Evolutionary conservation across 2,888 invertebrate genomes (phyloP).

Genomic region (Trichacis sp.): DNA sequence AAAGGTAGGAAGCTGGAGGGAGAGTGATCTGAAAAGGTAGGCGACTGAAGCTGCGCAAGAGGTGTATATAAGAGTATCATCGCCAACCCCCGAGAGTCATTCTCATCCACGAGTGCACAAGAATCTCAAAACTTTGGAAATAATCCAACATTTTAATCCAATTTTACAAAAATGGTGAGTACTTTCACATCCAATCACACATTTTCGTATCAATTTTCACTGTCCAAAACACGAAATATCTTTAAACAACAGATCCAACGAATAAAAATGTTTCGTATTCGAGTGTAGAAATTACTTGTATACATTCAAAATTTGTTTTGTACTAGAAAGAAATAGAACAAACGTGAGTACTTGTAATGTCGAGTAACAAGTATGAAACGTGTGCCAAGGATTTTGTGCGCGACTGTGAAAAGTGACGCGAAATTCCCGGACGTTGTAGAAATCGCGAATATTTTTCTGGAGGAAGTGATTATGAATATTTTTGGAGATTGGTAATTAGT

Average conservation of each 20-base stretch:
- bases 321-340: neutral
- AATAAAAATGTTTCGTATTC: too few relatives aligned
- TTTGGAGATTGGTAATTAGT: neutral
- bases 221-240: too few relatives aligned
- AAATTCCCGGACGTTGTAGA: neutral
- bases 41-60: conserved; percentile 57
- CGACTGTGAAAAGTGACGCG: conserved; percentile 9
- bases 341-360: conserved; percentile 8
- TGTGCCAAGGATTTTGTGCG: conserved; percentile 14
- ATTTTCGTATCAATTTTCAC: too few relatives aligned
- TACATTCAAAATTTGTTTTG: too few relatives aligned
- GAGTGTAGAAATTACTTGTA: too few relatives aligned
- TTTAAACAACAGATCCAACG: too few relatives aligned
- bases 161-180: conserved; percentile 30
- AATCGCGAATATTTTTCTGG: too few relatives aligned
- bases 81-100: conserved; percentile 62
- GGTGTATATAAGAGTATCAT: conserved; percentile 65
- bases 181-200: too few relatives aligned
- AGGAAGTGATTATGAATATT: too few relatives aligned
- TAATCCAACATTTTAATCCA: conserved; percentile 17
- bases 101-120: conserved; percentile 54
- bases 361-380: conserved; percentile 28
- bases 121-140: conserved; percentile 33
- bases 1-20: conserved; percentile 33
- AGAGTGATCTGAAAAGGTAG: conserved; percentile 28